phyloP scores from a whole-genome alignment of 2,888 invertebrate species.

The Scaeva pyrastri region DNA sequence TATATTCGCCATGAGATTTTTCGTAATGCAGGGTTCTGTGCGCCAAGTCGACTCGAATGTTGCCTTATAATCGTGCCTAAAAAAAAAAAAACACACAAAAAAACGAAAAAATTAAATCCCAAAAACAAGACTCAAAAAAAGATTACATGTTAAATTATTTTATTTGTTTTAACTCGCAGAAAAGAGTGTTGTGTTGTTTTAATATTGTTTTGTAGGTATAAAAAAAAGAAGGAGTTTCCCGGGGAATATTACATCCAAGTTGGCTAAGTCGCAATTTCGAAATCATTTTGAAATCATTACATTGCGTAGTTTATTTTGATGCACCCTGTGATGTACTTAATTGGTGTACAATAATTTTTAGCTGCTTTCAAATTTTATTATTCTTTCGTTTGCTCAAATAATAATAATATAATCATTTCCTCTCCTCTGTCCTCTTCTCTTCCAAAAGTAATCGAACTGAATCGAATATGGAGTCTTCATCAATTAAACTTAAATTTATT shows the following conservation, averaged over 20 bases:
- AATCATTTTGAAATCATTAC: not conserved
- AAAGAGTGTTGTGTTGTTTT: conserved; percentile 6
- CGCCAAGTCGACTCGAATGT: conserved; percentile 87
- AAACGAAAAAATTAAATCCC: not conserved
- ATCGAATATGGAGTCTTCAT: conserved; percentile 9
- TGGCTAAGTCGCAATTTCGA: not conserved
- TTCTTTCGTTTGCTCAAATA: not conserved
- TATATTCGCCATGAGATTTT: conserved; percentile 84
- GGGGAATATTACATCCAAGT: not conserved
- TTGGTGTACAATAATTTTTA: not conserved
- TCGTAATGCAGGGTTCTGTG: conserved; percentile 86
- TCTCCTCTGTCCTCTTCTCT: not conserved
- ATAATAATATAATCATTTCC: not conserved
- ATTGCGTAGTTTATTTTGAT: not conserved
- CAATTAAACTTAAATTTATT: conserved; percentile 27
- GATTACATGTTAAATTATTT: conserved; percentile 29
- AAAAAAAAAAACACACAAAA: conserved; percentile 23
- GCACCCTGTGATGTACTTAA: conserved; percentile 12
- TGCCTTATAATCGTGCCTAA: conserved; percentile 83
- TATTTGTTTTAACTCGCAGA: conserved; percentile 76
- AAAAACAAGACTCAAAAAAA: not conserved
- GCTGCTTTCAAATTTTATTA: not conserved
- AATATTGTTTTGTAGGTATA: not conserved
- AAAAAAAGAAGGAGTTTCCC: not conserved
- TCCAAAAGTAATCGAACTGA: not conserved